phyloP scores from a whole-genome alignment of 1,140 invertebrate genomes.

The Heterodera schachtii region DNA sequence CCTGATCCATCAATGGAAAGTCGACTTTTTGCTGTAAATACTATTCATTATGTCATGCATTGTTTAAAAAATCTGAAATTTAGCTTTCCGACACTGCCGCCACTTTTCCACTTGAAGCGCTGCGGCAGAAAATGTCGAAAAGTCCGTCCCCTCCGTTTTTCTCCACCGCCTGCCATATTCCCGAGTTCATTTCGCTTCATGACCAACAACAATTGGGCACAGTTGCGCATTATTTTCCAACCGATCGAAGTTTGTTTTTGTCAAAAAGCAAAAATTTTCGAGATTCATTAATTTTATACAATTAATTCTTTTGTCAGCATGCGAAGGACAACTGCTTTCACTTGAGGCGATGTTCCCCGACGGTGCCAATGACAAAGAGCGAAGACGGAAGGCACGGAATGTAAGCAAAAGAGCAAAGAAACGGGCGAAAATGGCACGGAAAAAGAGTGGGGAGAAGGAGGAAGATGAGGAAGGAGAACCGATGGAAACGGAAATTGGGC shows the following conservation, averaged over 20 bases:
- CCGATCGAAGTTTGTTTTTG: neutral
- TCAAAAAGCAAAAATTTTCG: neutral
- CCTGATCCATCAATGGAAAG: too few species aligned
- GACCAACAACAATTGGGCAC: neutral
- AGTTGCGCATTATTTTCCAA: neutral
- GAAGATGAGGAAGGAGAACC: neutral
- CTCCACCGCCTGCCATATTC: neutral
- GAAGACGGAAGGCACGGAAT: neutral
- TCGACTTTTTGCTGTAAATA: too few species aligned
- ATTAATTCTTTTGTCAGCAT: neutral
- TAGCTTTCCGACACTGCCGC: neutral
- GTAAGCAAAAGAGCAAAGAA: neutral
- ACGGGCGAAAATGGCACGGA: neutral
- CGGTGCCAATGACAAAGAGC: neutral
- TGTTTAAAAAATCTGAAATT: too few species aligned
- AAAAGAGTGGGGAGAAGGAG: neutral
- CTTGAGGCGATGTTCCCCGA: conserved; percentile 12
- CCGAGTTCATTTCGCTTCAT: neutral
- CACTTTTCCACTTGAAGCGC: neutral
- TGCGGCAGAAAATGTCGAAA: neutral
- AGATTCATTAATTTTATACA: too few species aligned
- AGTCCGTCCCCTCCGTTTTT: neutral
- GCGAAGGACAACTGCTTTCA: neutral
- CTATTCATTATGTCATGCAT: too few species aligned
- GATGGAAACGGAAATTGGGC: too few species aligned